Conservation (phyloP, 2,797 vertebrate genomes). For the Eulemur rubriventer region DNA sequence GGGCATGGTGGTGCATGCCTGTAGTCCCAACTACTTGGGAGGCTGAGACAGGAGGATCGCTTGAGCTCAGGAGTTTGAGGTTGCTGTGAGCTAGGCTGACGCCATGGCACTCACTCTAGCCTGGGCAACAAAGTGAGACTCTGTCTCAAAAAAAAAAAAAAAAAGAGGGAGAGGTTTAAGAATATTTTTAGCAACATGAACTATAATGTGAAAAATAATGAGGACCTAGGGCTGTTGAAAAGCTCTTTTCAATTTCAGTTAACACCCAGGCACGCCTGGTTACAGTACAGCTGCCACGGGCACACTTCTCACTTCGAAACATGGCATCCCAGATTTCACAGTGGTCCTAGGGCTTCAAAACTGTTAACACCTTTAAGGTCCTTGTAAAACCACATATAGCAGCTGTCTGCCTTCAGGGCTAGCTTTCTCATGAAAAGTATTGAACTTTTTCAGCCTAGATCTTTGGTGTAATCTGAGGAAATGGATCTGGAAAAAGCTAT, state of each 20-base stretch:
- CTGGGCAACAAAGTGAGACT: too few relatives aligned
- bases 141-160: too few relatives aligned
- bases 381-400: background rate
- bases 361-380: background rate
- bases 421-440: constrained; percentile 6
- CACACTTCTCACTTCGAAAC: constrained; percentile 7
- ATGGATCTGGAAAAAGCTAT: background rate
- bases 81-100: too few relatives aligned
- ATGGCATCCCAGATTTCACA: constrained; percentile 36
- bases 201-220: constrained; percentile 39
- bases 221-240: background rate
- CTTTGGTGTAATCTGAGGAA: constrained; percentile 11
- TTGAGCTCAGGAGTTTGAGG: too few relatives aligned
- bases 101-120: too few relatives aligned
- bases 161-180: constrained; percentile 4
- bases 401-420: constrained; percentile 29
- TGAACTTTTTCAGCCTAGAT: background rate
- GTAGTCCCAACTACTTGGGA: too few relatives aligned
- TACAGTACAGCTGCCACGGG: background rate
- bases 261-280: background rate
- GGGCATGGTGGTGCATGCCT: too few relatives aligned
- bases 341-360: constrained; percentile 23
- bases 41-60: too few relatives aligned
- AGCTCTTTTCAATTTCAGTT: constrained; percentile 53
- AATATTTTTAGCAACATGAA: constrained; percentile 51